Percentiles rank a stretch among this genome's conserved stretches.
Conservation (phyloP, 2,797 vertebrate genomes). For the Antrozous pallidus region DNA sequence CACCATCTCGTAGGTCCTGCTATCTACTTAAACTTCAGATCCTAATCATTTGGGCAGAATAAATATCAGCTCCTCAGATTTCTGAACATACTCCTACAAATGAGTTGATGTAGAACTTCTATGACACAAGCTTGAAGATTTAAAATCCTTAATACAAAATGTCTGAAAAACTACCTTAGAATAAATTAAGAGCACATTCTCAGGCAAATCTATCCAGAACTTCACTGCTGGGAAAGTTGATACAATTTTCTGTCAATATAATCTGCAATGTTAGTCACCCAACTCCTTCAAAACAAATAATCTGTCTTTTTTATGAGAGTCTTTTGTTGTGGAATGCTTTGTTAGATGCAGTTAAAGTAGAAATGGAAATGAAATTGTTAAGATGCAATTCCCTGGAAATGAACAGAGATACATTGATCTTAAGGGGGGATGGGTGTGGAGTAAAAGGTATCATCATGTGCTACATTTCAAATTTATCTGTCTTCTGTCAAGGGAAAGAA, state of each 20-base stretch:
- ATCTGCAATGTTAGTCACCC: neutral
- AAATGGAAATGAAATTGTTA: neutral
- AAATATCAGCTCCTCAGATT: neutral
- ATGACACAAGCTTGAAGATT: neutral
- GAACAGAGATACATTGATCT: neutral
- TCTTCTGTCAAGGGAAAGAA: neutral
- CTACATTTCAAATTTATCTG: neutral
- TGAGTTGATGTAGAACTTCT: neutral
- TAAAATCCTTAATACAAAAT: neutral
- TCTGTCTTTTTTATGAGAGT: neutral
- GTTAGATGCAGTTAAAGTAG: neutral
- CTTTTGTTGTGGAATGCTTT: neutral
- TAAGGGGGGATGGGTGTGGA: neutral
- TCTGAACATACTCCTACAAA: neutral
- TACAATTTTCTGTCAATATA: neutral
- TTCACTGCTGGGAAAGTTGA: neutral
- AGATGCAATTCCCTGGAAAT: neutral
- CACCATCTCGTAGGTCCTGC: neutral
- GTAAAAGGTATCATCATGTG: neutral
- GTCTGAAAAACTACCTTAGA: neutral
- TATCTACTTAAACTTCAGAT: neutral
- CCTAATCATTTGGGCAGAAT: neutral
- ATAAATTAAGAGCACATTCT: neutral
- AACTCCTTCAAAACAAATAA: slow-evolving; percentile 17
- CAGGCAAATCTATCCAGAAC: neutral